A percentile compares a stretch with the other conserved stretches of the same genome.
Conservation (phyloP, 2,113 vertebrate species). For the Dipodomys spectabilis region DNA sequence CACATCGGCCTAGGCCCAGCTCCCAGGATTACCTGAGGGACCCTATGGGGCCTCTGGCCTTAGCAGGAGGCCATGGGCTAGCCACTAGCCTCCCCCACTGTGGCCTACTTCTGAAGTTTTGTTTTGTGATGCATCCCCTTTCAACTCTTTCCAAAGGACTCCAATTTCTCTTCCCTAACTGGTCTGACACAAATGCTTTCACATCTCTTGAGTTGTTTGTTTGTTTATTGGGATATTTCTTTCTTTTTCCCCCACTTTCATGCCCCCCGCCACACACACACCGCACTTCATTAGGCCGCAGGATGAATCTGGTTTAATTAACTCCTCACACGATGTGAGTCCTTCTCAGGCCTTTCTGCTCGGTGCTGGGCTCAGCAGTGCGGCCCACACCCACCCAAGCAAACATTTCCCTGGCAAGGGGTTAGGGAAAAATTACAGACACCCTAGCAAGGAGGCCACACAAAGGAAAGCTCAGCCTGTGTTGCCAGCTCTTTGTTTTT, state of each 20-base stretch:
- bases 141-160: conserved; percentile 2
- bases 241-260: neutral
- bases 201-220: neutral
- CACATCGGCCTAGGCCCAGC: neutral
- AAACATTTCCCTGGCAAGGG: neutral
- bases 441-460: neutral
- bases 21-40: neutral
- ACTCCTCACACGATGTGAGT: conserved; percentile 55
- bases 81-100: neutral
- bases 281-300: neutral
- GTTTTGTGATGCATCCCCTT: neutral
- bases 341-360: neutral
- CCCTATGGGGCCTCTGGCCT: neutral
- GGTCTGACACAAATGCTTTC: neutral
- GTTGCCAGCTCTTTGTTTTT: conserved; percentile 18
- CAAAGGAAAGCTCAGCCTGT: neutral
- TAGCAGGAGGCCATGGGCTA: neutral
- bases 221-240: neutral
- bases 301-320: neutral
- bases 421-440: neutral
- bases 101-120: conserved; percentile 20
- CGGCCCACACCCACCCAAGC: neutral
- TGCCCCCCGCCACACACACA: neutral
- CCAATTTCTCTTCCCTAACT: conserved; percentile 14
- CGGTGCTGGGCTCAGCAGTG: accelerated